Conservation (phyloP, 2,888 invertebrate genomes). For the Mactromeris polynyma region DNA sequence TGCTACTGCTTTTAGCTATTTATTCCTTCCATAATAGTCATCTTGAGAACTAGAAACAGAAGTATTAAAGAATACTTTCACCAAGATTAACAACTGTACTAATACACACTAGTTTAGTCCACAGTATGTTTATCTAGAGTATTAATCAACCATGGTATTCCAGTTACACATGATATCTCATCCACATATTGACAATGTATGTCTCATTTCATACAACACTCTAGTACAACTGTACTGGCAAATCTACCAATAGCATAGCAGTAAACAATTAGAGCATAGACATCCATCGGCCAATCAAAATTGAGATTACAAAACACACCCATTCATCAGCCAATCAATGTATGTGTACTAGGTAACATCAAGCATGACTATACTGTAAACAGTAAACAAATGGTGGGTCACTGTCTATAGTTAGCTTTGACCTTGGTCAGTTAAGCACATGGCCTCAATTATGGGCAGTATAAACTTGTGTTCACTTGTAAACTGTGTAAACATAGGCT, state of each 20-base stretch:
- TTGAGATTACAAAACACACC: slow-evolving; percentile 28
- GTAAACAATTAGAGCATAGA: slow-evolving; percentile 32
- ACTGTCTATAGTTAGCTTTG: neutral
- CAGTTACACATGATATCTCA: slow-evolving; percentile 1
- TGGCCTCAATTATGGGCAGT: no score
- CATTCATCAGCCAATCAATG: slow-evolving; percentile 51
- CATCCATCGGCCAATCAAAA: slow-evolving; percentile 44
- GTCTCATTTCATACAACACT: neutral
- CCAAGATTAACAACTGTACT: neutral
- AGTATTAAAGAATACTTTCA: neutral
- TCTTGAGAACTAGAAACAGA: neutral
- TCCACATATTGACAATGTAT: neutral
- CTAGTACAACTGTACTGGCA: neutral
- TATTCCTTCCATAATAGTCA: neutral
- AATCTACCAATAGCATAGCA: neutral
- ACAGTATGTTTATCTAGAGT: neutral
- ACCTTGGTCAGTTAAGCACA: no score
- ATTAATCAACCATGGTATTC: neutral
- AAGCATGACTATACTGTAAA: neutral
- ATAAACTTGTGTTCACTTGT: no score
- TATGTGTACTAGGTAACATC: slow-evolving; percentile 3
- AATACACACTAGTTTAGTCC: neutral
- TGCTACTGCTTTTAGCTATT: neutral
- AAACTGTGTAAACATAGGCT: no score
- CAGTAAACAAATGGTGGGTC: slow-evolving; percentile 26